Evolutionary conservation across 2,113 vertebrate species (phyloP).

Genomic region (Gymnorhina tibicen): DNA sequence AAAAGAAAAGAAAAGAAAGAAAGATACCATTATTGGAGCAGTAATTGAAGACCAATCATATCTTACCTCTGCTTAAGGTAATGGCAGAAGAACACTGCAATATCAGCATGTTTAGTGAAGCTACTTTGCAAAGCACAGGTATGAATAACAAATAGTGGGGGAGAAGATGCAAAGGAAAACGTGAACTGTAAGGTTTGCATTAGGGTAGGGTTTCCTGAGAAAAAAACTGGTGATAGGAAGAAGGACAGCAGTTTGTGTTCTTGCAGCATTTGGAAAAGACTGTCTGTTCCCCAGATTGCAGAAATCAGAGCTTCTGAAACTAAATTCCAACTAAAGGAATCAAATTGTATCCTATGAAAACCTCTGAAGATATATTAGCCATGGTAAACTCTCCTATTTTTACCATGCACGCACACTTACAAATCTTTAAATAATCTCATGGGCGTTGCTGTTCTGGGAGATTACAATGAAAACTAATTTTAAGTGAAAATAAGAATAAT

Average conservation of each 20-base stretch:
- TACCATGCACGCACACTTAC: not conserved
- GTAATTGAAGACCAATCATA: not conserved
- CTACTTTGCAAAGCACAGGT: not conserved
- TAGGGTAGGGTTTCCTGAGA: not conserved
- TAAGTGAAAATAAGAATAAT: not conserved
- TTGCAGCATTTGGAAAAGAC: not conserved
- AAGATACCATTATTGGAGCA: not conserved
- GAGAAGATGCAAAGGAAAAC: not conserved
- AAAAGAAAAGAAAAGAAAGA: not conserved
- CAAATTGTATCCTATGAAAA: not conserved
- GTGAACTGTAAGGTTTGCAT: not conserved
- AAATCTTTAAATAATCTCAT: not conserved
- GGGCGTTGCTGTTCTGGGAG: not conserved
- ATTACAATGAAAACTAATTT: not conserved
- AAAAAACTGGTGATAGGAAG: not conserved
- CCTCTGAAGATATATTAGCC: not conserved
- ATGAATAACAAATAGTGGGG: not conserved
- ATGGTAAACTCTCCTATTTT: not conserved
- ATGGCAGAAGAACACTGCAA: not conserved
- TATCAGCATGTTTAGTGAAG: not conserved
- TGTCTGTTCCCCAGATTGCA: not conserved
- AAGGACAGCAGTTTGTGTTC: not conserved
- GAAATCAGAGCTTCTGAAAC: not conserved
- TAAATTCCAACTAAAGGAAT: not conserved
- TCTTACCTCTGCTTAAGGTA: not conserved